These are phyloP conservation scores for Torymus aiolomorphi DNA, from an alignment of 2,888 invertebrate genomes.

Conservation along the genomic window DNA sequence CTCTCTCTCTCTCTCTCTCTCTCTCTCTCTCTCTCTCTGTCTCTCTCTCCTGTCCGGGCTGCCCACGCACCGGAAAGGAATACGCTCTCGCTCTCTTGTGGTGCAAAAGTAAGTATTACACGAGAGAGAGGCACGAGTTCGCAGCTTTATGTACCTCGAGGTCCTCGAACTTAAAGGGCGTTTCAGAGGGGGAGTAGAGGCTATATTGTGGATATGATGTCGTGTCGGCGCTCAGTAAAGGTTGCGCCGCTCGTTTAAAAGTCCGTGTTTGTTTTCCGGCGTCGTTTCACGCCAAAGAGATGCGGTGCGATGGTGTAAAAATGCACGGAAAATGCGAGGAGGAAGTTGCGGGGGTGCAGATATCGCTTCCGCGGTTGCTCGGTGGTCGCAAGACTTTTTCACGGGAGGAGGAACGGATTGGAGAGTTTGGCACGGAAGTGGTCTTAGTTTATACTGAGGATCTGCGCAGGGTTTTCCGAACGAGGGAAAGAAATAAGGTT, in stretches of 20 bases:
- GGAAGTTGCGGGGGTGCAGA: no score
- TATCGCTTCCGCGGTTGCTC: no score
- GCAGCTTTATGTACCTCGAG: constrained; percentile 31
- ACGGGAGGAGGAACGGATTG: no score
- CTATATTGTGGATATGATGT: constrained; percentile 16
- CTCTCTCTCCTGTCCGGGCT: background rate
- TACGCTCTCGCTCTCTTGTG: background rate
- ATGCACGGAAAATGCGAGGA: background rate
- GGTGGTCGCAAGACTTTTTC: no score
- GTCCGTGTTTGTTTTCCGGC: background rate
- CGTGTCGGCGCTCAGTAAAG: constrained; percentile 17
- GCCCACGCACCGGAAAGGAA: constrained; percentile 47
- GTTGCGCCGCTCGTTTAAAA: background rate
- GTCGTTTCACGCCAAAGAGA: background rate
- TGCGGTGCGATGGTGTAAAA: background rate
- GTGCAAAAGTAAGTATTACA: constrained; percentile 40
- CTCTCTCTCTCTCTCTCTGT: no score
- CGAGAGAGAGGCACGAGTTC: background rate
- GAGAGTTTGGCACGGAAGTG: no score
- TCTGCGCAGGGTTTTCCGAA: no score
- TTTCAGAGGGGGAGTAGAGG: constrained; percentile 10
- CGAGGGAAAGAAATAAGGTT: no score
- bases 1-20: no score
- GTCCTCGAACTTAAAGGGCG: constrained; percentile 53
- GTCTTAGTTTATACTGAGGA: no score